Evolutionary conservation across 2,797 vertebrate genomes (phyloP).

Genomic region (Notoglanidium macrostoma): DNA sequence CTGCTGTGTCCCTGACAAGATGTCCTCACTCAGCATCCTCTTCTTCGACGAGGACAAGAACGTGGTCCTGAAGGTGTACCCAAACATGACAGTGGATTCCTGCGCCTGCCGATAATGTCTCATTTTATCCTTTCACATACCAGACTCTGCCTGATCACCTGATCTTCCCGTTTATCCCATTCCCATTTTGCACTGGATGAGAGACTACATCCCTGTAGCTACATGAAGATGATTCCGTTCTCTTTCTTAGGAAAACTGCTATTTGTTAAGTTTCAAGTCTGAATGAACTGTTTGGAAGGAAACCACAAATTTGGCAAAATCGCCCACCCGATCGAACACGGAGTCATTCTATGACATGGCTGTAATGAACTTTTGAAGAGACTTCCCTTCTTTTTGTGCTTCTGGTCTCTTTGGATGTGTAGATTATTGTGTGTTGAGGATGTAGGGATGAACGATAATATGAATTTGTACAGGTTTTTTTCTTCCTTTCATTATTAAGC

Average conservation of each 20-base stretch:
- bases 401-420: constrained; percentile 13
- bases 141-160: constrained; percentile 22
- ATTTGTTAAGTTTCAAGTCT: constrained; percentile 44
- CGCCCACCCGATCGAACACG: constrained; percentile 15
- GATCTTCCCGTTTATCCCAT: constrained; percentile 31
- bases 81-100: constrained; percentile 97
- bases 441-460: constrained; percentile 44
- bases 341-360: constrained; percentile 28
- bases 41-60: constrained; percentile 97
- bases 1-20: constrained; percentile 95
- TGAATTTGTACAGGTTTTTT: constrained; percentile 54
- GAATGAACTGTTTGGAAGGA: constrained; percentile 41
- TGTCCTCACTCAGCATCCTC: constrained; percentile 95
- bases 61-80: constrained; percentile 95
- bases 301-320: constrained; percentile 33
- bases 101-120: constrained; percentile 89
- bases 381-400: constrained; percentile 18
- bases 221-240: constrained; percentile 42
- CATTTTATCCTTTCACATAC: not conserved
- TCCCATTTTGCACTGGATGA: constrained; percentile 77
- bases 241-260: constrained; percentile 46
- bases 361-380: constrained; percentile 37
- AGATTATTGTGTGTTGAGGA: constrained; percentile 22
- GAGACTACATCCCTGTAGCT: constrained; percentile 56
- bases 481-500: constrained; percentile 41